Evolutionary conservation across 2,888 invertebrate genomes (phyloP).

Genomic region (Thalpophila matura): DNA sequence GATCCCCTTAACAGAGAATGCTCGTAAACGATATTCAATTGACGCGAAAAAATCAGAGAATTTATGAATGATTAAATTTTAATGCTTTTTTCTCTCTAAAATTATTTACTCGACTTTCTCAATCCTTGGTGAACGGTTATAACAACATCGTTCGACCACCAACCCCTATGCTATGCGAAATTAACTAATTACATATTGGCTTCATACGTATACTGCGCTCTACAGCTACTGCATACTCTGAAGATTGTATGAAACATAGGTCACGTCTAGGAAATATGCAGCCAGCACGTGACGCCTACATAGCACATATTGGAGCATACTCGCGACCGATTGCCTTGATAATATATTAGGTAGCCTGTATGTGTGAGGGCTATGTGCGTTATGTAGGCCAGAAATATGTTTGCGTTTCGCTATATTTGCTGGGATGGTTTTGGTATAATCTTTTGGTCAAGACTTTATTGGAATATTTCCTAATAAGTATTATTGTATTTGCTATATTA

Average conservation of each 20-base stretch:
- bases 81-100: too few relatives aligned
- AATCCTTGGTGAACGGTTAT: too few relatives aligned
- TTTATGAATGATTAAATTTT: too few relatives aligned
- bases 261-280: slow-evolving; percentile 56
- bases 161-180: too few relatives aligned
- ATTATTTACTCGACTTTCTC: too few relatives aligned
- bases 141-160: too few relatives aligned
- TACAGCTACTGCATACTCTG: not conserved
- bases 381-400: slow-evolving; percentile 1
- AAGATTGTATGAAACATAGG: slow-evolving; percentile 23
- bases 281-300: slow-evolving; percentile 30
- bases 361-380: slow-evolving; percentile 1
- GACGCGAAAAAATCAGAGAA: too few relatives aligned
- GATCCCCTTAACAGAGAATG: too few relatives aligned
- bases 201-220: too few relatives aligned
- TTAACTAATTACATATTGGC: too few relatives aligned
- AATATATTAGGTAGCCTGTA: slow-evolving; percentile 43
- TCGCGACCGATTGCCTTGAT: slow-evolving; percentile 43
- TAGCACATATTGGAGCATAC: slow-evolving; percentile 19
- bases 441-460: not conserved
- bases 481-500: not conserved
- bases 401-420: slow-evolving; percentile 5
- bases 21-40: too few relatives aligned
- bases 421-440: not conserved
- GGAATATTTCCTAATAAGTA: not conserved